These are phyloP conservation scores for Istiophorus platypterus DNA, from an alignment of 2,113 vertebrate species.

Conservation along the genomic window DNA sequence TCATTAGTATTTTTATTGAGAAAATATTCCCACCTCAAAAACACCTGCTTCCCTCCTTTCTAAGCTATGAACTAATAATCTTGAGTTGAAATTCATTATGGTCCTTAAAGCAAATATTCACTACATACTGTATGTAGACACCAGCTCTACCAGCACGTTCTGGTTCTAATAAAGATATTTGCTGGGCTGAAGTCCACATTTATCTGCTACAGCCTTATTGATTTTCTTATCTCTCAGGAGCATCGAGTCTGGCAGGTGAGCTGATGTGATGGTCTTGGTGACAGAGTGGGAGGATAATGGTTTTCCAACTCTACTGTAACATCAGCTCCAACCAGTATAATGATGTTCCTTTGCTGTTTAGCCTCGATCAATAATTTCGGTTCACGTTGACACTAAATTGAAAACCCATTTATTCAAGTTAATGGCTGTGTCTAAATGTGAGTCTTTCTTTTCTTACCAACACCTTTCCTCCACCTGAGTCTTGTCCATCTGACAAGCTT, in stretches of 20 bases:
- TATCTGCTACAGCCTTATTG: conserved; percentile 21
- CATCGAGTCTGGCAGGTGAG: neutral
- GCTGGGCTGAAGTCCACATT: conserved; percentile 19
- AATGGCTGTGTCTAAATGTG: neutral
- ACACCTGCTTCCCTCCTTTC: conserved; percentile 3
- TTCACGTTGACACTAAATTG: conserved; percentile 14
- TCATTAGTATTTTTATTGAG: neutral
- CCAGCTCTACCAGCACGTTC: neutral
- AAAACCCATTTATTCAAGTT: conserved; percentile 14
- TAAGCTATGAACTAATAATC: neutral
- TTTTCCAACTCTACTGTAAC: conserved; percentile 11
- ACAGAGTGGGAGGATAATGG: conserved; percentile 20
- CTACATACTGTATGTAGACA: neutral
- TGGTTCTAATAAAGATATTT: conserved; percentile 1
- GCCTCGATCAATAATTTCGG: conserved; percentile 16
- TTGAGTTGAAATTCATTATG: neutral
- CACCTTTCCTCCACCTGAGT: neutral
- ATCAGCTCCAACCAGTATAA: neutral
- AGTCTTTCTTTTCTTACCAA: neutral
- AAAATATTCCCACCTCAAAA: neutral
- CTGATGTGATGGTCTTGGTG: conserved; percentile 4
- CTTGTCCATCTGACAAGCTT: neutral
- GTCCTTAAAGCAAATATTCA: neutral
- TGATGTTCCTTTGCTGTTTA: neutral
- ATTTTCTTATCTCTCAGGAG: conserved; percentile 14